Evolutionary conservation across 2,797 vertebrate genomes (phyloP).

Genomic region (Rachycentron canadum): DNA sequence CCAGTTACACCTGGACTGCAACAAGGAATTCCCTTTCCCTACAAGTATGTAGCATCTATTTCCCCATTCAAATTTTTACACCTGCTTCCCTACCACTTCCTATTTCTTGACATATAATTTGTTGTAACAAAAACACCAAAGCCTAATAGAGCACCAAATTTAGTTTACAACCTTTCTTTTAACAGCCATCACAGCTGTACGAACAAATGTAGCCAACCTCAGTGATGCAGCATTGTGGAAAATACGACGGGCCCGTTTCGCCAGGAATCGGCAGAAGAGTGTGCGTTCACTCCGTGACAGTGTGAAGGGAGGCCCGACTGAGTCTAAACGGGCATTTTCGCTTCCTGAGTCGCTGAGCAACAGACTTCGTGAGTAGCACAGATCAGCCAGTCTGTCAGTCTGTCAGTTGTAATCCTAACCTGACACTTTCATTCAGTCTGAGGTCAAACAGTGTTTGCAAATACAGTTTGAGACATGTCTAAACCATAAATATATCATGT

Average conservation of each 20-base stretch:
- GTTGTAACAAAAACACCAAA: neutral
- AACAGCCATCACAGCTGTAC: constrained; percentile 96
- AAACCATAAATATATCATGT: neutral
- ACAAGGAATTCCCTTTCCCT: constrained; percentile 99
- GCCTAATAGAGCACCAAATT: neutral
- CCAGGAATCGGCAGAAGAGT: constrained; percentile 96
- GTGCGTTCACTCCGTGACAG: constrained; percentile 97
- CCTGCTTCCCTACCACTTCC: neutral
- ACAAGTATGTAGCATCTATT: constrained; percentile 88
- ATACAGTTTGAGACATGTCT: constrained; percentile 15
- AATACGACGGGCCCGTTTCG: constrained; percentile 97
- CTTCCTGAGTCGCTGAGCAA: constrained; percentile 95
- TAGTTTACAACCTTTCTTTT: constrained; percentile 4
- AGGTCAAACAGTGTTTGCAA: constrained; percentile 58
- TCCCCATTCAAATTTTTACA: constrained; percentile 26
- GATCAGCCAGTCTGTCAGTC: constrained; percentile 22
- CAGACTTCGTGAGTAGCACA: constrained; percentile 93
- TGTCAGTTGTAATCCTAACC: constrained; percentile 16
- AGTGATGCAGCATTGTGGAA: constrained; percentile 99
- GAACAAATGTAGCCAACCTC: constrained; percentile 98
- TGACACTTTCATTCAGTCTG: constrained; percentile 50
- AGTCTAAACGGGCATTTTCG: constrained; percentile 96
- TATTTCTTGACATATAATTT: neutral
- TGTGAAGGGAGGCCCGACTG: constrained; percentile 89
- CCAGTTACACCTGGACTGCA: constrained; percentile 98